These are phyloP conservation scores for Colostygia pectinataria DNA, from an alignment of 2,888 invertebrate genomes.

Conservation along the genomic window DNA sequence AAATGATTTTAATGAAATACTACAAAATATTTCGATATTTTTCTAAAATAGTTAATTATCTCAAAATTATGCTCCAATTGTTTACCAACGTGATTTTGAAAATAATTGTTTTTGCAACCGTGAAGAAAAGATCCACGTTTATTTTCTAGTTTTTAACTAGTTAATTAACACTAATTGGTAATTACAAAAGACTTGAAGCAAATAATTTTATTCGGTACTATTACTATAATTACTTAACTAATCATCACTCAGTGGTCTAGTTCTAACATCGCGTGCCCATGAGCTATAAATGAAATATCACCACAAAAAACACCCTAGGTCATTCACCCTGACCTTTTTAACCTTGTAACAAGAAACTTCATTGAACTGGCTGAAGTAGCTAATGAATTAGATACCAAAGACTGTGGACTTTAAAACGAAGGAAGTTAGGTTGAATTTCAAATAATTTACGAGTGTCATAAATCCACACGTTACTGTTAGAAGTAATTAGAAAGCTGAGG, in stretches of 20 bases:
- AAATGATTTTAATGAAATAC: too few species aligned
- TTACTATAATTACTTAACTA: conserved; percentile 10
- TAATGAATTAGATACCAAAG: conserved; percentile 49
- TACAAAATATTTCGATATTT: too few species aligned
- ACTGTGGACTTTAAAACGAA: conserved; percentile 27
- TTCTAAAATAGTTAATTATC: too few species aligned
- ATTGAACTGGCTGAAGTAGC: conserved; percentile 58
- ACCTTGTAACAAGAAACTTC: conserved; percentile 64
- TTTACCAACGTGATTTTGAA: too few species aligned
- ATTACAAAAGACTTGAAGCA: conserved; percentile 35
- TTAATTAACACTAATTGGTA: conserved; percentile 27
- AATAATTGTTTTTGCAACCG: conserved; percentile 10
- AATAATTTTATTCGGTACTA: conserved; percentile 28
- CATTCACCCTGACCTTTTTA: conserved; percentile 70
- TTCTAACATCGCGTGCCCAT: conserved; percentile 52
- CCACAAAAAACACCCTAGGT: conserved; percentile 52
- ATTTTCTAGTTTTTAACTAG: conserved; percentile 17
- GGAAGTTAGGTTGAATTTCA: conserved; percentile 20
- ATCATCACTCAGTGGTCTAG: conserved; percentile 12
- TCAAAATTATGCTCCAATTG: too few species aligned
- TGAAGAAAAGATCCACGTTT: conserved; percentile 22
- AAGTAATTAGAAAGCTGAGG: conserved; percentile 67
- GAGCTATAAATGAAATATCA: conserved; percentile 51
- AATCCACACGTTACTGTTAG: conserved; percentile 55
- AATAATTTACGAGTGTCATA: conserved; percentile 43